Conservation (phyloP, 2,113 vertebrate genomes). For the Falco punctatus region DNA sequence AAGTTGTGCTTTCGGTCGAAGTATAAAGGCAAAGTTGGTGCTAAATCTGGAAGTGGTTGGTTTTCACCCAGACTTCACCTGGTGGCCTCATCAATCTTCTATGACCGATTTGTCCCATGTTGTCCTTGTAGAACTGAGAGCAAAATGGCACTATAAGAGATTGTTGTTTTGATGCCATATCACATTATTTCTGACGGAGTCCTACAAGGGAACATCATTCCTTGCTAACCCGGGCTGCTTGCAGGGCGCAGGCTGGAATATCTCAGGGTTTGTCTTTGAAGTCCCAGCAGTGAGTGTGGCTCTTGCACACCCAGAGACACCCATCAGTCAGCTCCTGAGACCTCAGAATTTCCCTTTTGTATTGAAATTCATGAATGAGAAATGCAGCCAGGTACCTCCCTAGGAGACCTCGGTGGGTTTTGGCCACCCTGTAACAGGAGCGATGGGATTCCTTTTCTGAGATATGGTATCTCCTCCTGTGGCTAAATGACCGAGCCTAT, state of each 20-base stretch:
- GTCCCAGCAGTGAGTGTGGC: not conserved
- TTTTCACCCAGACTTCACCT: not conserved
- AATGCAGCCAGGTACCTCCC: not conserved
- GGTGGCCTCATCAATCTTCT: not conserved
- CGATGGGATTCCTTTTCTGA: not conserved
- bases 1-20: not conserved
- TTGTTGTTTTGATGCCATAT: not conserved
- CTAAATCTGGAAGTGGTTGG: not conserved
- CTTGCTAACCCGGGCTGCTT: not conserved
- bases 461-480: accelerated
- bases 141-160: not conserved
- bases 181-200: not conserved
- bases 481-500: accelerated
- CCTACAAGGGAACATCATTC: not conserved
- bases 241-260: not conserved
- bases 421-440: not conserved
- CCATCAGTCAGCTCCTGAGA: not conserved
- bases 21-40: not conserved
- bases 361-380: not conserved
- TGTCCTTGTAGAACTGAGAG: not conserved
- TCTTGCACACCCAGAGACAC: not conserved
- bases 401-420: accelerated
- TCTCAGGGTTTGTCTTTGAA: not conserved
- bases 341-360: not conserved
- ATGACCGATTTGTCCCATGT: accelerated